Percentiles rank a stretch among this genome's conserved stretches.
phyloP scores from a whole-genome alignment of 2,888 invertebrate genomes.

The Drosophila neotestacea region DNA sequence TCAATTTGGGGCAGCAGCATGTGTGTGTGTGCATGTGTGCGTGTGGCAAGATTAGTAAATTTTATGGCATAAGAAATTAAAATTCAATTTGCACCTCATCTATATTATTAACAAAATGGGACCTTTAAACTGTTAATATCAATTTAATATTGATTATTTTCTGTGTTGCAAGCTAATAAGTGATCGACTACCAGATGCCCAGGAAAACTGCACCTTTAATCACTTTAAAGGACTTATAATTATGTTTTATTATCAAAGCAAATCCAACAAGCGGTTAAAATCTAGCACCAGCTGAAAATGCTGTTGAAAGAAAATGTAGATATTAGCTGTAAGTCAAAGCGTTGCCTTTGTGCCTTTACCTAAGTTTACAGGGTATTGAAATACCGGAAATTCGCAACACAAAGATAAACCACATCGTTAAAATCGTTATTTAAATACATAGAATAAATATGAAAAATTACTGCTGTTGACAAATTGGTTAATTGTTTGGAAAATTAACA shows the following conservation, averaged over 20 bases:
- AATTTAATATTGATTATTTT: constrained; percentile 13
- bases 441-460: constrained; percentile 13
- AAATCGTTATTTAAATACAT: constrained; percentile 8
- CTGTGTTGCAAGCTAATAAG: no score
- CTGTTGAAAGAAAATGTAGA: no score
- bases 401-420: constrained; percentile 14
- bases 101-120: neutral
- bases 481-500: constrained; percentile 10
- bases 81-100: constrained; percentile 24
- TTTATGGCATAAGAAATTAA: constrained; percentile 28
- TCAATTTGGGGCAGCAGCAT: constrained; percentile 15
- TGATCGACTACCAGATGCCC: neutral
- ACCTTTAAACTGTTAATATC: constrained; percentile 1
- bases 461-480: constrained; percentile 28
- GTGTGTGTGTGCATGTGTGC: neutral
- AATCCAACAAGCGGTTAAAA: no score
- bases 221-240: no score
- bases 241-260: no score
- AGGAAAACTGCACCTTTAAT: no score
- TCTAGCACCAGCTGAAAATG: no score
- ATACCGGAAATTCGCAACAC: constrained; percentile 1
- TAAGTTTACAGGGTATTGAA: neutral
- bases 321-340: neutral
- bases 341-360: neutral
- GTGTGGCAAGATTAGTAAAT: constrained; percentile 11